Evolutionary conservation across 2,888 invertebrate genomes (phyloP).

Genomic region (Polymixis flavicincta): DNA sequence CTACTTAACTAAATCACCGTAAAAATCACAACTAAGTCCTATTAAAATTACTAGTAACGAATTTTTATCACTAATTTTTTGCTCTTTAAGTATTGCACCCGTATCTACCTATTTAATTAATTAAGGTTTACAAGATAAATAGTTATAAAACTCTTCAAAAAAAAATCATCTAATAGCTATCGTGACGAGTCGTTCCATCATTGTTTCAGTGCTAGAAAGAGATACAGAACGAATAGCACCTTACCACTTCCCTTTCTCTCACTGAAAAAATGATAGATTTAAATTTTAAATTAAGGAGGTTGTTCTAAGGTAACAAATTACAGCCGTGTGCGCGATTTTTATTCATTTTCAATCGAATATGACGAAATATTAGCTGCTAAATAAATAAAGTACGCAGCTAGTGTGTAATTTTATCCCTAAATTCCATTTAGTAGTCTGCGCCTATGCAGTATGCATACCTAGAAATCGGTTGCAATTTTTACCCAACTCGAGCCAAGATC

Average conservation of each 20-base stretch:
- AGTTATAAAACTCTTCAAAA: slow-evolving; percentile 32
- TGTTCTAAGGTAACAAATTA: not conserved
- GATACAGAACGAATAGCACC: not conserved
- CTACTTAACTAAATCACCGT: slow-evolving; percentile 38
- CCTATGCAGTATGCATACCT: not conserved
- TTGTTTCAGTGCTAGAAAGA: slow-evolving; percentile 6
- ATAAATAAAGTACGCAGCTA: not conserved
- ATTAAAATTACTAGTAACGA: slow-evolving; percentile 63
- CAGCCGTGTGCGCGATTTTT: not conserved
- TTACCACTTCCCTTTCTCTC: slow-evolving; percentile 10
- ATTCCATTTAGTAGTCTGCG: not conserved
- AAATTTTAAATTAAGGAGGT: not conserved
- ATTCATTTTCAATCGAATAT: not conserved
- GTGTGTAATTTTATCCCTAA: not conserved
- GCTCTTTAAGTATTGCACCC: slow-evolving; percentile 66
- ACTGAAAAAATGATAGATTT: slow-evolving; percentile 2
- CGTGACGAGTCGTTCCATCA: not conserved
- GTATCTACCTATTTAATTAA: slow-evolving; percentile 59
- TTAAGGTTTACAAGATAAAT: slow-evolving; percentile 38
- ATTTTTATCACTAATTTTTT: slow-evolving; percentile 61
- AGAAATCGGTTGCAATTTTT: not conserved
- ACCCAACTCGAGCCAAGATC: no score
- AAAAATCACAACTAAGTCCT: slow-evolving; percentile 62
- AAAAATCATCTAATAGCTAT: not conserved
- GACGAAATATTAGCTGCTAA: not conserved